Base-by-base conservation (phyloP, 1,140 invertebrate genomes). In the Calephelis virginiensis region DNA sequence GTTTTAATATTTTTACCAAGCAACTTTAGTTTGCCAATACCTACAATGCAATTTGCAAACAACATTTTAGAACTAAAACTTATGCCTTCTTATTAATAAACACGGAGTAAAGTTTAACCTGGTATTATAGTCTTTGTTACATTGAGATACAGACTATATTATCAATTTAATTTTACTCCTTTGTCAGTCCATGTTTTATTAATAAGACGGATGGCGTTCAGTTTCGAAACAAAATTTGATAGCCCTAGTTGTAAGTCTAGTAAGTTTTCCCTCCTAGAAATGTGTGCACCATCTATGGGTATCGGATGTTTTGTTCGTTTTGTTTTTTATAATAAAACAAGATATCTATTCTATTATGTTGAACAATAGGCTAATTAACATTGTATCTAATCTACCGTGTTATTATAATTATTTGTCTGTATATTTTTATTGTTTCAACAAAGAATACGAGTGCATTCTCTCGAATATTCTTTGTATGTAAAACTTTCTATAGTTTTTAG, bases 301-400 rank as follows among this genome's bases (percentile, higher is more conserved):
- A 69, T 66, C 43, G 63, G 48, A 50, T 72, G 48, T 78, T 73
- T 79, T 73, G 66, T 73, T 72, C 68, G 67, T 70, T 79, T 73
- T 76, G 73, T 78, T 66, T 50, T 46, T 78, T 75, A 75, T 74
- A 76, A 74, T 76, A 77, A 67, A 74, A 77, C 72, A 69, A 69
- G 78, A 80, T 80, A 78, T 81, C 78, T 78, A 78, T 81, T 81
- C 78, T 49, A 78, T 68, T 73, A 67, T 77, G 71, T 69, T 70
- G 78, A 83, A 86, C 83, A 86, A 86, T 86, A 72, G 83, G 69
- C 74, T 84, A 86, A 86, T 86, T 86, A 86, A 83, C 77, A 74
- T 82, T 73, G 77, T 81, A 82, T 79, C 80, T 80, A 77, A 81
- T 83, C 67, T 80, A 77, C 68, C 73, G 73, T 81, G 77, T 81